Evolutionary conservation across 2,888 invertebrate species (phyloP), one percentile per base, ranked within the genome.

Genomic region (Orchesella flavescens): DNA sequence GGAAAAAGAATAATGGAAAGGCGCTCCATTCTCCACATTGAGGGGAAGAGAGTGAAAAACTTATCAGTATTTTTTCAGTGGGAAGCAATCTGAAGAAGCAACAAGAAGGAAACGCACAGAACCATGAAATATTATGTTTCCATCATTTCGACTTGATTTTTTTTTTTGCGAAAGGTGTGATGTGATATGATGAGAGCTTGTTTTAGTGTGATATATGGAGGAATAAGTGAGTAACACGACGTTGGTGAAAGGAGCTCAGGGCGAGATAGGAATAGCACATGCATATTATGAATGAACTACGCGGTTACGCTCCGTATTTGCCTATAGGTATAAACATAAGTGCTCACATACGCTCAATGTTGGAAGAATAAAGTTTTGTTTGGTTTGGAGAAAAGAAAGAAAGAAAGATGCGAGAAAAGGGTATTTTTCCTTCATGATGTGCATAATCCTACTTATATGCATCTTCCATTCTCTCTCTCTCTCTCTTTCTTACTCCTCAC

Each of bases 381-480:
- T 49, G 49, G 49, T 49, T 49, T 49, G n/a, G 49, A 61, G 24
- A 24, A 61, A 61, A 61, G 61, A n/a, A 24, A 19, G 43, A 66
- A 44, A 66, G 19, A 34, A 66, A 66, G 66, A 63, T 23, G 24
- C 44, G n/a, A 34, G 23, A 43, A 68, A 68, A 68, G 44, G 34
- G 21, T 55, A 49, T 77, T 59, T 9, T 66, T 57, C 59, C 24
- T 53, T 66, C 66, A 10, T 44, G 44, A 10, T 44, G 44, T 44
- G 44, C 61, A 15, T 59, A 71, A 49, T 61, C 69, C 57, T 23
- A 23, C 17, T 65, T 78, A 1, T 19, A 73, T 71, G 71, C 53
- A 71, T 71, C 12, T 49, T 49, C 12, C 49, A 49, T 49, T 7
- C 10, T 12, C 12, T 44, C 44, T 44, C 44, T 44, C 44, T 12